Evolutionary conservation across 2,113 vertebrate genomes (phyloP).

Genomic region (Carassius carassius): DNA sequence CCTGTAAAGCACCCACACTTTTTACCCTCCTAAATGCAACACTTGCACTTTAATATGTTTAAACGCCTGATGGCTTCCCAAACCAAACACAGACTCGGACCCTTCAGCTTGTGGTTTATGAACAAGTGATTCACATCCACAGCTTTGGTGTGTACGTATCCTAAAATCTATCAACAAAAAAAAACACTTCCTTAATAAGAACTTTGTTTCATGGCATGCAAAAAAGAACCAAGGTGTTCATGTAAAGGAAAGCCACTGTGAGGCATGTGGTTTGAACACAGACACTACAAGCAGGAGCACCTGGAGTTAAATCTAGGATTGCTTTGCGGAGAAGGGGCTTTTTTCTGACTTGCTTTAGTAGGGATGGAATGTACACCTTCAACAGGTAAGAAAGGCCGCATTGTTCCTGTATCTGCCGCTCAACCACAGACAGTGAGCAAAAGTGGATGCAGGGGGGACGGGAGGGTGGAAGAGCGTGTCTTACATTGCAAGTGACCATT

Average conservation of each 20-base stretch:
- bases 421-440: conserved; percentile 68
- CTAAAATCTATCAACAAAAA: background rate
- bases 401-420: conserved; percentile 79
- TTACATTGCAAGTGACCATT: conserved; percentile 80
- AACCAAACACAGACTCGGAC: background rate
- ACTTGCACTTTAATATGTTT: conserved; percentile 69
- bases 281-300: conserved; percentile 68
- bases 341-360: conserved; percentile 73
- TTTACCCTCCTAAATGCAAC: conserved; percentile 74
- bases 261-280: conserved; percentile 42
- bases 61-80: background rate
- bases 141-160: background rate
- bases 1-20: conserved; percentile 80
- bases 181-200: background rate
- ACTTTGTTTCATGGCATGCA: background rate
- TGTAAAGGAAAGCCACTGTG: conserved; percentile 39
- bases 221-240: background rate
- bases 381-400: conserved; percentile 82
- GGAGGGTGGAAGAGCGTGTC: conserved; percentile 75
- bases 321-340: conserved; percentile 54
- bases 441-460: conserved; percentile 52
- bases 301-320: conserved; percentile 69
- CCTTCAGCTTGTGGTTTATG: background rate
- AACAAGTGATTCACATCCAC: background rate
- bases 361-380: conserved; percentile 80